Percentiles rank a stretch among this genome's conserved stretches.
These are phyloP conservation scores for Poeciliopsis occidentalis DNA, from an alignment of 2,113 vertebrate genomes.

Conservation along the genomic window DNA sequence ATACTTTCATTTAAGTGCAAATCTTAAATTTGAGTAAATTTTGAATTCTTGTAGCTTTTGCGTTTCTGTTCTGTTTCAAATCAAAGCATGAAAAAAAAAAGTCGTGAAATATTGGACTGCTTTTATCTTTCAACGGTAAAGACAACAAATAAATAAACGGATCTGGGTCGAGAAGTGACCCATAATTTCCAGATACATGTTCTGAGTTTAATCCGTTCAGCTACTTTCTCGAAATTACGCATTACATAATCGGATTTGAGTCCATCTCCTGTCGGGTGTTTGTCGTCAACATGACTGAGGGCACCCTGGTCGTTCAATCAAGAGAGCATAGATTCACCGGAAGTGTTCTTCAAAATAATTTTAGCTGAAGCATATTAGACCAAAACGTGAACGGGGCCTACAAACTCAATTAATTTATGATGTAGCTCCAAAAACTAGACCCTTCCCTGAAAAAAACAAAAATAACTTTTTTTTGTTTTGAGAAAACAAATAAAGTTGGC, in stretches of 20 bases:
- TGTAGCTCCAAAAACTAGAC: too few species aligned
- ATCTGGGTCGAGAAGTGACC: background rate
- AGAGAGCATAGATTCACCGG: background rate
- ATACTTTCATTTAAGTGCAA: too few species aligned
- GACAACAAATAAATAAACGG: background rate
- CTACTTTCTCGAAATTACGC: constrained; percentile 37
- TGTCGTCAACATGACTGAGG: constrained; percentile 4
- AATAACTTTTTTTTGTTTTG: too few species aligned
- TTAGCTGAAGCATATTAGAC: background rate
- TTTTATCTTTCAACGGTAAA: too few species aligned
- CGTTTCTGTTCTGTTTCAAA: too few species aligned
- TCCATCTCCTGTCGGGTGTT: constrained; percentile 29
- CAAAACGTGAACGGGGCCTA: background rate
- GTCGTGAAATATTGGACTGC: too few species aligned
- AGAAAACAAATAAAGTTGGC: too few species aligned
- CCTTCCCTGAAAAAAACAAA: too few species aligned
- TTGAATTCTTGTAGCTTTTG: too few species aligned
- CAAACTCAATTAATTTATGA: too few species aligned
- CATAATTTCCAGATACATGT: constrained; percentile 10
- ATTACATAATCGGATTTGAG: constrained; percentile 54
- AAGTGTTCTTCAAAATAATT: constrained; percentile 33
- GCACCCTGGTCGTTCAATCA: background rate
- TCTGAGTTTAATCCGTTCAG: background rate
- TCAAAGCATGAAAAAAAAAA: too few species aligned
- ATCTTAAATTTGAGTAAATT: too few species aligned